These are phyloP conservation scores for Caenorhabditis brenneri DNA, from an alignment of 1,140 invertebrate species.

Conservation along the genomic window DNA sequence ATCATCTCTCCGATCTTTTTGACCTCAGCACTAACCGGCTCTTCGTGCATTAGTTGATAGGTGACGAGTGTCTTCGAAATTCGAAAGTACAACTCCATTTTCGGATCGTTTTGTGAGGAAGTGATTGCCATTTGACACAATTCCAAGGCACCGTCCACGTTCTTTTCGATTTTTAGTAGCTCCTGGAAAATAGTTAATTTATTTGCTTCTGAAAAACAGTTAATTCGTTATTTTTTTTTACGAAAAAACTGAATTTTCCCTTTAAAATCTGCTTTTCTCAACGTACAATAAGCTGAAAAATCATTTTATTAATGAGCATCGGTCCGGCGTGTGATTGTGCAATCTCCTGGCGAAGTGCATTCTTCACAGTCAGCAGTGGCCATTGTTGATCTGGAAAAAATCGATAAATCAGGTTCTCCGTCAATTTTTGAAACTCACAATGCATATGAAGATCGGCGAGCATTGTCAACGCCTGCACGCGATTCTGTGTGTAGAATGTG, in stretches of 20 bases:
- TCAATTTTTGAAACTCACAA: neutral
- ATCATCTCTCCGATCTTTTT: neutral
- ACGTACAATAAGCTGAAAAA: slow-evolving; percentile 24
- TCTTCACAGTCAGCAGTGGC: neutral
- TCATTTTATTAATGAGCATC: neutral
- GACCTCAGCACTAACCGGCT: neutral
- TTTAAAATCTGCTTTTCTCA: neutral
- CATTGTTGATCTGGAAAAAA: slow-evolving; percentile 12
- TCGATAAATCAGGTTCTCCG: neutral
- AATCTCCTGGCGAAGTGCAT: neutral
- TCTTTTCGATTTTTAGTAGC: neutral
- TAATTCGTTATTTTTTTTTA: neutral
- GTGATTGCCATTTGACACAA: slow-evolving; percentile 18
- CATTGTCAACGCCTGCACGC: slow-evolving; percentile 20
- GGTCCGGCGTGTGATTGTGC: neutral
- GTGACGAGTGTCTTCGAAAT: slow-evolving; percentile 40
- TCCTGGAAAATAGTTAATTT: slow-evolving; percentile 20
- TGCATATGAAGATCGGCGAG: slow-evolving; percentile 39
- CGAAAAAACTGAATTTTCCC: neutral
- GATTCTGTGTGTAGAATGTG: neutral
- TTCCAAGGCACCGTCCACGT: slow-evolving; percentile 10
- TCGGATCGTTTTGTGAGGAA: neutral
- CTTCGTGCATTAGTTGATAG: slow-evolving; percentile 30
- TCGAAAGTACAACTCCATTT: slow-evolving; percentile 48
- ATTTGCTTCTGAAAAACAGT: too few species aligned